These are phyloP conservation scores for Leptarthrus brevirostris DNA, from an alignment of 2,888 invertebrate genomes.

Conservation along the genomic window DNA sequence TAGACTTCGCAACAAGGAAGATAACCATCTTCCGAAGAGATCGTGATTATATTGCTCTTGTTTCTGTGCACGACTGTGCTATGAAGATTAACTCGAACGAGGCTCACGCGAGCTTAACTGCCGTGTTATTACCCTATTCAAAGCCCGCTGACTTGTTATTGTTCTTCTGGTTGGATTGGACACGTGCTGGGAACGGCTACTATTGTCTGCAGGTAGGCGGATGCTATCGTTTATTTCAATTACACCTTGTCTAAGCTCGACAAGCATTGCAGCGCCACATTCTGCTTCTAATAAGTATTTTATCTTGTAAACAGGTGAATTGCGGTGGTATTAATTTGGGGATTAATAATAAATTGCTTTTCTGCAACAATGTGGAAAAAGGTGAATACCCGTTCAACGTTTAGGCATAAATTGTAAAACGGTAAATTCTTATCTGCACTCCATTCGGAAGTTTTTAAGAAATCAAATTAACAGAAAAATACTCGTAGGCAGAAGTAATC, in stretches of 20 bases:
- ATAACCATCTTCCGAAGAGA: slow-evolving; percentile 32
- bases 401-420: no score
- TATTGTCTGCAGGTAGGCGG: slow-evolving; percentile 52
- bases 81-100: slow-evolving; percentile 6
- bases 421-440: no score
- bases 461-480: no score
- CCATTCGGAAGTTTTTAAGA: no score
- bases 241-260: slow-evolving; percentile 52
- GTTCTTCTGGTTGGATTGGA: slow-evolving; percentile 53
- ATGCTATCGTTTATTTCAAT: slow-evolving; percentile 54
- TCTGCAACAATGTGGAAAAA: background rate
- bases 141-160: slow-evolving; percentile 49
- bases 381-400: background rate
- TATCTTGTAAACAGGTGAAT: background rate
- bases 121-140: slow-evolving; percentile 53
- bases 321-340: slow-evolving; percentile 21
- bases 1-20: slow-evolving; percentile 10
- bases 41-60: slow-evolving; percentile 37
- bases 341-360: slow-evolving; percentile 3
- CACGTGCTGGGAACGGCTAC: slow-evolving; percentile 52
- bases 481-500: no score
- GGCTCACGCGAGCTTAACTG: slow-evolving; percentile 53
- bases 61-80: slow-evolving; percentile 23
- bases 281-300: slow-evolving; percentile 10
- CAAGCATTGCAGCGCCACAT: slow-evolving; percentile 44